Evolutionary conservation across 2,113 vertebrate species (phyloP).

Genomic region (Datnioides undecimradiatus): DNA sequence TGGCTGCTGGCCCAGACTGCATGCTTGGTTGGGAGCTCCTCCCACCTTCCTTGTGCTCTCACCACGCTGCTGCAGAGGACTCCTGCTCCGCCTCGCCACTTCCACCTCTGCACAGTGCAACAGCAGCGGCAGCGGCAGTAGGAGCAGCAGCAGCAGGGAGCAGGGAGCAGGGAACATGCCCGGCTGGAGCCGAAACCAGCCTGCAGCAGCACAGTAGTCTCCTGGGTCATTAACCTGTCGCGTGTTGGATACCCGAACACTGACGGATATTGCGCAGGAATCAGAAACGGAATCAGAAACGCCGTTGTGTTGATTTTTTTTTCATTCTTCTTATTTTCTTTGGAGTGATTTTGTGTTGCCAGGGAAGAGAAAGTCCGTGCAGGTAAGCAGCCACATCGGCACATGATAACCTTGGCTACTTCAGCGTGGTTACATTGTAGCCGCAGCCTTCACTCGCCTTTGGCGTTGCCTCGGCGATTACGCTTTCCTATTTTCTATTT

Average conservation of each 20-base stretch:
- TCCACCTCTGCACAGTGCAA: conserved; percentile 74
- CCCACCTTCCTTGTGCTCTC: conserved; percentile 71
- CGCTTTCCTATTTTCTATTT: not conserved
- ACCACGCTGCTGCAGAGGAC: conserved; percentile 62
- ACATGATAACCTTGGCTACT: conserved; percentile 55
- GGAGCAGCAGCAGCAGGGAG: not conserved
- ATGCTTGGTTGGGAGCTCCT: conserved; percentile 67
- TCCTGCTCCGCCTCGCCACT: conserved; percentile 55
- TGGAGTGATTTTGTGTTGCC: conserved; percentile 65
- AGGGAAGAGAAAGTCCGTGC: conserved; percentile 69
- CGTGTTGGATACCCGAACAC: conserved; percentile 22
- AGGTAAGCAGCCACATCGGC: conserved; percentile 72
- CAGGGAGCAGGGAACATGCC: too few relatives aligned
- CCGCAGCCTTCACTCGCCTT: not conserved
- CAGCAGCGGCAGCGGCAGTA: conserved; percentile 31
- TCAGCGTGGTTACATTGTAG: not conserved
- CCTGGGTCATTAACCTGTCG: conserved; percentile 40
- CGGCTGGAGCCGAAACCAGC: conserved; percentile 11
- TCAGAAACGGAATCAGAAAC: not conserved
- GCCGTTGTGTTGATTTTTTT: conserved; percentile 10
- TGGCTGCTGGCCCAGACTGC: conserved; percentile 48
- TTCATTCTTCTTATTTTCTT: conserved; percentile 1
- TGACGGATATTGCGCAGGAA: conserved; percentile 13
- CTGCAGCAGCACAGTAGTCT: conserved; percentile 5
- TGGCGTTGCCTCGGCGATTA: not conserved